Evolutionary conservation across 1,140 invertebrate species (phyloP), one percentile per base, ranked within the genome.

Genomic region (Geopemphigus sp.): DNA sequence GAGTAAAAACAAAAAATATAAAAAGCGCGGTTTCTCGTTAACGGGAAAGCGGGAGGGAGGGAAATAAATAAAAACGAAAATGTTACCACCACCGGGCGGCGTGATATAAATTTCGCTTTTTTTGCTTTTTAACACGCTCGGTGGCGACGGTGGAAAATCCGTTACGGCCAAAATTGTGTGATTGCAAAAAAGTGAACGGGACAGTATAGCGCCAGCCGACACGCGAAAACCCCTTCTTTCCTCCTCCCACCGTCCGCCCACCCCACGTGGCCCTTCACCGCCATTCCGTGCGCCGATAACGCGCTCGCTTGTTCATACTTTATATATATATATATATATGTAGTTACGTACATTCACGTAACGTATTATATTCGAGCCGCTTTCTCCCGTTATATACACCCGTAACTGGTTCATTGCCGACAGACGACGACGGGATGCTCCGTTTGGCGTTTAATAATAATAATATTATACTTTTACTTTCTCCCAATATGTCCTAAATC

Each of bases 351-450:
- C 56, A 24, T 78, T 78, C 74, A 78, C 74, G 74, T 78, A 78
- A 78, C 57, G 56, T 78, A 78, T 78, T 78, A 78, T 76, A 76
- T 78, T 63, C 17, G 39, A 78, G 74, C 74, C 74, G 74, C 74
- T 78, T 78, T 78, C 74, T 78, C 74, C 74, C 74, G 74, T 59
- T 78, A 45, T 78, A 61, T 78, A 78, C 56, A 63, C 74, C 56
- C 54, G 74, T 78, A 78, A 78, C 74, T 78, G 74, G 74, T 78
- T 78, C 74, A 78, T 78, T 78, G 57, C 74, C 74, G 74, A 78
- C 17, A 59, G 74, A 50, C 54, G 73, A n/a, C 72, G 56, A 26
- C 74, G 74, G 72, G 74, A 78, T 78, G 74, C 74, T 78, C 74
- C 32, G 74, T n/a, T 78, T 78, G 74, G 74, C 74, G 74, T 45